A percentile compares a stretch with the other conserved stretches of the same genome.
phyloP scores from a whole-genome alignment of 1,140 invertebrate genomes.

The Archivesica marissinica region DNA sequence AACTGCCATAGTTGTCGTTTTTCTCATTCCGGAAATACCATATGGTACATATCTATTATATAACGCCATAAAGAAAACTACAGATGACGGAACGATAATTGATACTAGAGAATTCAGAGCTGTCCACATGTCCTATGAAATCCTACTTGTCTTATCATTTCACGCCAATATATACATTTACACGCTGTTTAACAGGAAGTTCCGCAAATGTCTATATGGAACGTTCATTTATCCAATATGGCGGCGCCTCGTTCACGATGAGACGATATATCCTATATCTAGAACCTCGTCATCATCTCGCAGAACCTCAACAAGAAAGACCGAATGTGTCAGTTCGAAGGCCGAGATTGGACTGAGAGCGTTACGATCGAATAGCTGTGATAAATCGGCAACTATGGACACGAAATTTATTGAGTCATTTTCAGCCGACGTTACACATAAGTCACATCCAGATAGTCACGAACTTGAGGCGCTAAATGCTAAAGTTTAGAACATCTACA shows the following conservation, averaged over 20 bases:
- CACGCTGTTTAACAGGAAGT: slow-evolving; percentile 34
- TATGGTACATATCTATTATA: slow-evolving; percentile 50
- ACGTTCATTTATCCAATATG: slow-evolving; percentile 11
- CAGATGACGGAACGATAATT: neutral
- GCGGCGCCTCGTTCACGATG: neutral
- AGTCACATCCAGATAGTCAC: neutral
- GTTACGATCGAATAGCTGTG: neutral
- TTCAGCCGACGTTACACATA: neutral
- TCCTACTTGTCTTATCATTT: slow-evolving; percentile 34
- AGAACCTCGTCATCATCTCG: neutral
- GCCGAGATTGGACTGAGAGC: neutral
- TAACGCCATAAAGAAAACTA: slow-evolving; percentile 3
- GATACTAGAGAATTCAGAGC: neutral
- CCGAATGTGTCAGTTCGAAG: neutral
- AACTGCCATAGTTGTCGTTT: slow-evolving; percentile 22
- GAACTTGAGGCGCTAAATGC: neutral
- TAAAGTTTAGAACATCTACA: neutral
- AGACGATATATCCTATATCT: no score
- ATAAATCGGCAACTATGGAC: neutral
- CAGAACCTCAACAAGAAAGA: neutral
- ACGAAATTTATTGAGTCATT: neutral
- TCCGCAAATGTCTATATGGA: slow-evolving; percentile 4
- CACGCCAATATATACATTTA: slow-evolving; percentile 58
- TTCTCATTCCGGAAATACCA: slow-evolving; percentile 54
- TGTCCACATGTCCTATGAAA: slow-evolving; percentile 44